Conservation (phyloP, 2,888 invertebrate species). For the Dermolepida albohirtum region DNA sequence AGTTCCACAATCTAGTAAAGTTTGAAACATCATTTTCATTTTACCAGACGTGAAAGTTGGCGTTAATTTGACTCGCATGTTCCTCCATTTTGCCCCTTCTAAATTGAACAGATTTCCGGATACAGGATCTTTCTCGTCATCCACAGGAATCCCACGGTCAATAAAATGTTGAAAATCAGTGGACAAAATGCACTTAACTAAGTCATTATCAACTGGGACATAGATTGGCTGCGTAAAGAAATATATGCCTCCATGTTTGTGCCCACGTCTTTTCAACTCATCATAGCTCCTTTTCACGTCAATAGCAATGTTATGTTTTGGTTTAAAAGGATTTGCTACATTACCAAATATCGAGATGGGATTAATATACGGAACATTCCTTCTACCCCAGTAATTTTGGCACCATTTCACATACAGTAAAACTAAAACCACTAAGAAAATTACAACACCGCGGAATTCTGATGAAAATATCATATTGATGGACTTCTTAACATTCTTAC, state of each 20-base stretch:
- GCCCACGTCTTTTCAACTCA: constrained; percentile 16
- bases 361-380: constrained; percentile 21
- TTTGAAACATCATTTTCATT: constrained; percentile 34
- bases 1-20: constrained; percentile 17
- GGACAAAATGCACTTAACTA: constrained; percentile 64
- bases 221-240: constrained; percentile 47
- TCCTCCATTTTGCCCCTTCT: constrained; percentile 21
- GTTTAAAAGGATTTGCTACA: constrained; percentile 18
- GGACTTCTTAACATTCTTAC: too few relatives aligned
- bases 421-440: neutral
- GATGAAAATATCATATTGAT: too few relatives aligned
- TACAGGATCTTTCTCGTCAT: constrained; percentile 22
- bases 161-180: constrained; percentile 71
- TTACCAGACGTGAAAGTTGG: constrained; percentile 37
- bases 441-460: too few relatives aligned
- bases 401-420: constrained; percentile 31
- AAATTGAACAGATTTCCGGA: constrained; percentile 23
- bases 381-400: constrained; percentile 36
- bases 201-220: constrained; percentile 39
- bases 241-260: constrained; percentile 20
- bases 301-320: neutral
- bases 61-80: constrained; percentile 25
- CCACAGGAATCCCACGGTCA: constrained; percentile 65
- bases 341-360: constrained; percentile 37
- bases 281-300: constrained; percentile 15